Evolutionary conservation across 2,888 invertebrate genomes (phyloP).

Genomic region (Callimorpha dominula): DNA sequence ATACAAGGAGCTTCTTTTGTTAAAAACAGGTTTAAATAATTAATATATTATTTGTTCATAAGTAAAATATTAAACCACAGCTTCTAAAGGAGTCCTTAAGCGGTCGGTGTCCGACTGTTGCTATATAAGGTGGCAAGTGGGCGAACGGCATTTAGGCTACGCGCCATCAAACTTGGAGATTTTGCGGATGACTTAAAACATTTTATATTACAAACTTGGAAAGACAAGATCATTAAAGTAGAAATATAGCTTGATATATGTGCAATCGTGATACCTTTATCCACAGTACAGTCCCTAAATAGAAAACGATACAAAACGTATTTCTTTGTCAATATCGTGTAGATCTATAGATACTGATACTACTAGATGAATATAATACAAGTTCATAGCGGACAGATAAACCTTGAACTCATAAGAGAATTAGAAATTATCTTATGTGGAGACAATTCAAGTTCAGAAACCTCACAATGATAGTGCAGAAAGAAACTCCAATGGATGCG

Average conservation of each 20-base stretch:
- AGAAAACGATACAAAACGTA: no score
- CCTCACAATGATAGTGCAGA: conserved; percentile 41
- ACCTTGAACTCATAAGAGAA: background rate
- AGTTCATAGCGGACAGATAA: background rate
- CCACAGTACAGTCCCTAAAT: no score
- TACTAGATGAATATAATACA: no score
- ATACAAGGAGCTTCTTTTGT: background rate
- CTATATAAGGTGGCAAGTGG: conserved; percentile 74
- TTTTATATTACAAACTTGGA: conserved; percentile 70
- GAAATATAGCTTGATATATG: conserved; percentile 34
- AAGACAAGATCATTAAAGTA: conserved; percentile 60
- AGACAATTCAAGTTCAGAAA: conserved; percentile 11
- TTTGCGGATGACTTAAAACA: conserved; percentile 68
- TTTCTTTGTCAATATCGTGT: no score
- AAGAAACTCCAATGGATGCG: conserved; percentile 42
- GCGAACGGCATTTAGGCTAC: conserved; percentile 77
- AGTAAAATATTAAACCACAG: conserved; percentile 37
- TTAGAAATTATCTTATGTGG: background rate
- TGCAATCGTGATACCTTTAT: conserved; percentile 22
- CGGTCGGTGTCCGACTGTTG: conserved; percentile 68
- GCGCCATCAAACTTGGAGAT: conserved; percentile 63
- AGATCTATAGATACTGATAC: background rate
- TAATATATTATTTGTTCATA: conserved; percentile 15
- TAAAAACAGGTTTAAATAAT: conserved; percentile 12
- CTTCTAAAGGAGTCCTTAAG: conserved; percentile 53